These are phyloP conservation scores for Spisula subtruncata DNA, from an alignment of 2,888 invertebrate species.

Conservation along the genomic window DNA sequence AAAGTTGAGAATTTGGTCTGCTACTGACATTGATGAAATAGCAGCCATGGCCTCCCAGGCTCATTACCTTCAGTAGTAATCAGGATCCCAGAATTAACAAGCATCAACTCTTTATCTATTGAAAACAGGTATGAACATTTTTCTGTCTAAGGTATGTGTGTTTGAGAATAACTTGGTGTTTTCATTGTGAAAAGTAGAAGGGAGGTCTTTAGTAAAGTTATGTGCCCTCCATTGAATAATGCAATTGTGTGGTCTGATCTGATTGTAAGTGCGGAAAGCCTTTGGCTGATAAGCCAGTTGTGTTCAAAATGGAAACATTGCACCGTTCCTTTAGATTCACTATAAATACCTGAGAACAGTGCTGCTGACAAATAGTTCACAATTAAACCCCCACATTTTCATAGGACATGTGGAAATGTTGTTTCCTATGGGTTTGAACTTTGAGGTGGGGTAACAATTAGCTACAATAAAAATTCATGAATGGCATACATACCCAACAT, in stretches of 20 bases:
- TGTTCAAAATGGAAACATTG: too few relatives aligned
- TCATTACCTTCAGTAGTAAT: slow-evolving; percentile 52
- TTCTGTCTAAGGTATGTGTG: not conserved
- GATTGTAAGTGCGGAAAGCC: too few relatives aligned
- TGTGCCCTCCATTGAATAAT: too few relatives aligned
- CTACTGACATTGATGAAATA: slow-evolving; percentile 50
- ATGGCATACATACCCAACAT: not conserved
- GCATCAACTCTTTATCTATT: not conserved
- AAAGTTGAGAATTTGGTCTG: slow-evolving; percentile 32
- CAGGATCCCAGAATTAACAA: slow-evolving; percentile 43
- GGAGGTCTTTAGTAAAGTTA: too few relatives aligned
- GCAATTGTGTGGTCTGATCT: too few relatives aligned
- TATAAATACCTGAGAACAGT: too few relatives aligned
- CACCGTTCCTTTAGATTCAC: too few relatives aligned
- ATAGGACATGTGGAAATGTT: too few relatives aligned
- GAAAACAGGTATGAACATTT: not conserved
- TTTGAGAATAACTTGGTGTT: not conserved
- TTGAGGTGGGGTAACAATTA: not conserved
- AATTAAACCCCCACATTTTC: too few relatives aligned
- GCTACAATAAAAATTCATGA: not conserved
- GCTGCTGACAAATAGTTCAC: too few relatives aligned
- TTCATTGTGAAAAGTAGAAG: not conserved
- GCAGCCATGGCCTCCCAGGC: not conserved
- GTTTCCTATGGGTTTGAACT: not conserved
- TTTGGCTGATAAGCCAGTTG: too few relatives aligned